Base-by-base conservation (phyloP, 2,797 vertebrate species). In the Lutjanus campechanus region DNA sequence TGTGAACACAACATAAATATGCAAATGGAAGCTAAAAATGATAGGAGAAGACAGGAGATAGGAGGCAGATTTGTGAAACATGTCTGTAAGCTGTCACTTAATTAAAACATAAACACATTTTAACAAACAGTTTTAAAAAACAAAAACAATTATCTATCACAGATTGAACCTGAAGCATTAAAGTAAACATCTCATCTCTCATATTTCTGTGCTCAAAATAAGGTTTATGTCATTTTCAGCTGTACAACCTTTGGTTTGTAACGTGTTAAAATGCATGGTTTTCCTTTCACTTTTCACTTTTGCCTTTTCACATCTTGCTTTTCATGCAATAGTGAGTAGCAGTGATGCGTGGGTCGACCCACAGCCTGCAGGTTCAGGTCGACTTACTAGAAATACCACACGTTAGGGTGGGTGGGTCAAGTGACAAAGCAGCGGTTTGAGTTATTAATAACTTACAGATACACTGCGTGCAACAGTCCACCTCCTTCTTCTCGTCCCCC, bases 221-320 rank as follows among this genome's bases (percentile, higher is more conserved):
- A 12, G 2, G 2, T 40, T 65, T 55, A 4, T 54, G 4, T 71
- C 22, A 9, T 17, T 40, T 22, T 64, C n/a, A 61, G 67, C 47
- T 49, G 19, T 0, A 11, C 47, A 60, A 63, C 41, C 40, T 83
- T 75, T 83, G 75, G 47, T 54, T 79, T 66, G 44, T 56, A 41
- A 19, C 25, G 40, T 70, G 40, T 73, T 16, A 11, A 71, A 63
- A 56, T 54, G 29, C 29, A 36, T 4, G 29, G 2, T 56, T 71
- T 59, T 74, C 25, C 36, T 65, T 6, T 53, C 20, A 15, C 17
- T 11, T 62, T 60, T 3, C 10, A 12, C 11, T 22, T 5, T 25
- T 25, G 25, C 25, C 25, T 25, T 7, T 56, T 20, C 40, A 55
- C 43, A 75, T 55, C 20, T 44, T 17, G 16, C 36, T 53, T 3